A percentile compares a stretch with the other conserved stretches of the same genome.
Conservation (phyloP, 2,113 vertebrate species). For the Scatophagus argus region DNA sequence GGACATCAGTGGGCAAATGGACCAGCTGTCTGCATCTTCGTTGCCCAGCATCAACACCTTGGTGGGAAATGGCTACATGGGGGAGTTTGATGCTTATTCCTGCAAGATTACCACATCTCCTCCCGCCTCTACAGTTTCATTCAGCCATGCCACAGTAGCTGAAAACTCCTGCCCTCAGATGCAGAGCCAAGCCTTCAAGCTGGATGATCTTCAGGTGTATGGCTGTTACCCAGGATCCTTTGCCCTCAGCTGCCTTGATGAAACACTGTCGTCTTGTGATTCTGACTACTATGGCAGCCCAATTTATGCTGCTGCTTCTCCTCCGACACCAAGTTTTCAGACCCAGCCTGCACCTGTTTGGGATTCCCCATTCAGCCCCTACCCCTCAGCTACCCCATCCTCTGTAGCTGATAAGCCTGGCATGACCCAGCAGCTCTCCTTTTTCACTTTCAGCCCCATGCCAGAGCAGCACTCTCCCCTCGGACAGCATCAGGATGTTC, state of each 20-base stretch:
- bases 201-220: slow-evolving; percentile 94
- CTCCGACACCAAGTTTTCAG: slow-evolving; percentile 88
- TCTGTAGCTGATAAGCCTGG: slow-evolving; percentile 82
- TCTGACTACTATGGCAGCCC: slow-evolving; percentile 94
- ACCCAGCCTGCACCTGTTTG: slow-evolving; percentile 80
- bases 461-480: slow-evolving; percentile 79
- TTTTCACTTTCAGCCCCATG: slow-evolving; percentile 87
- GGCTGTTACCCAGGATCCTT: slow-evolving; percentile 92
- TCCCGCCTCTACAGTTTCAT: slow-evolving; percentile 66
- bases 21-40: slow-evolving; percentile 85
- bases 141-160: slow-evolving; percentile 54
- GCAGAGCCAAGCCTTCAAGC: slow-evolving; percentile 85
- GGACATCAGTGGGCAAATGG: slow-evolving; percentile 88
- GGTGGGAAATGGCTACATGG: slow-evolving; percentile 90
- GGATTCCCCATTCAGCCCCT: slow-evolving; percentile 90
- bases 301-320: slow-evolving; percentile 86
- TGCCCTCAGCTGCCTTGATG: slow-evolving; percentile 85
- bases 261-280: slow-evolving; percentile 92
- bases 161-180: slow-evolving; percentile 75
- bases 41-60: slow-evolving; percentile 96
- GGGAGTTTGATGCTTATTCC: slow-evolving; percentile 93
- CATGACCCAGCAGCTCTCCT: slow-evolving; percentile 83
- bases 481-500: slow-evolving; percentile 69
- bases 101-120: slow-evolving; percentile 86
- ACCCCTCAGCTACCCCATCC: slow-evolving; percentile 82